Conservation (phyloP, 2,888 invertebrate genomes). For the Tetheella fluctuosa region DNA sequence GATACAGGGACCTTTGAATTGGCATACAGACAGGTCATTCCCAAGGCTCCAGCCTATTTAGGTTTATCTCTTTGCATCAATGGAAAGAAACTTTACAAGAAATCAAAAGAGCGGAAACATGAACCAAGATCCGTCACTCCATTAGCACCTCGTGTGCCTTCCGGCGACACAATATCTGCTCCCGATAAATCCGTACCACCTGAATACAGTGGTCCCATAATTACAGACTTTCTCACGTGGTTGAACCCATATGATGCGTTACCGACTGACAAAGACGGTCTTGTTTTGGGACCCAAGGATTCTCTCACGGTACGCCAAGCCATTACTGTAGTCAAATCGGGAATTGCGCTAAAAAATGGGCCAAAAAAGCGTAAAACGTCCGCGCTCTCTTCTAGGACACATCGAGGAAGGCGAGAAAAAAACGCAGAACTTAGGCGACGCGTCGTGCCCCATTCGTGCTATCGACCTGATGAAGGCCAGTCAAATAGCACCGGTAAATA, state of each 20-base stretch:
- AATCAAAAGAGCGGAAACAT: slow-evolving; percentile 67
- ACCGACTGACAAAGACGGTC: slow-evolving; percentile 69
- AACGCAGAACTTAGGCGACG: slow-evolving; percentile 71
- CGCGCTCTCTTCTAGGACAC: slow-evolving; percentile 77
- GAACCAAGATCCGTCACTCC: slow-evolving; percentile 66
- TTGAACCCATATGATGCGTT: slow-evolving; percentile 81
- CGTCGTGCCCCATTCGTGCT: slow-evolving; percentile 74
- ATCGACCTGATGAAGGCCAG: slow-evolving; percentile 61
- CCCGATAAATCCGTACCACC: slow-evolving; percentile 67
- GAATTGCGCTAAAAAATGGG: slow-evolving; percentile 61
- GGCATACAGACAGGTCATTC: slow-evolving; percentile 90
- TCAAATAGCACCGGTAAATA: slow-evolving; percentile 61
- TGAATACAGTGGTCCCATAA: slow-evolving; percentile 86
- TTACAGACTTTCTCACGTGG: slow-evolving; percentile 88
- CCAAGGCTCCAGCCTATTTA: slow-evolving; percentile 91
- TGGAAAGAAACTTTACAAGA: slow-evolving; percentile 85
- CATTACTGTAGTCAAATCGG: slow-evolving; percentile 76
- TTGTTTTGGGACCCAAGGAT: slow-evolving; percentile 62
- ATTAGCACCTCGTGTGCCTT: slow-evolving; percentile 53
- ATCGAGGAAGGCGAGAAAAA: slow-evolving; percentile 78
- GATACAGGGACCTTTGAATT: slow-evolving; percentile 93
- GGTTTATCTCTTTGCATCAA: slow-evolving; percentile 88
- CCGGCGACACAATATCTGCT: slow-evolving; percentile 53
- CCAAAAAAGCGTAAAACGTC: slow-evolving; percentile 81
- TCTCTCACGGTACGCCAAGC: slow-evolving; percentile 80